phyloP scores from a whole-genome alignment of 2,113 vertebrate species.

The Propithecus coquereli region DNA sequence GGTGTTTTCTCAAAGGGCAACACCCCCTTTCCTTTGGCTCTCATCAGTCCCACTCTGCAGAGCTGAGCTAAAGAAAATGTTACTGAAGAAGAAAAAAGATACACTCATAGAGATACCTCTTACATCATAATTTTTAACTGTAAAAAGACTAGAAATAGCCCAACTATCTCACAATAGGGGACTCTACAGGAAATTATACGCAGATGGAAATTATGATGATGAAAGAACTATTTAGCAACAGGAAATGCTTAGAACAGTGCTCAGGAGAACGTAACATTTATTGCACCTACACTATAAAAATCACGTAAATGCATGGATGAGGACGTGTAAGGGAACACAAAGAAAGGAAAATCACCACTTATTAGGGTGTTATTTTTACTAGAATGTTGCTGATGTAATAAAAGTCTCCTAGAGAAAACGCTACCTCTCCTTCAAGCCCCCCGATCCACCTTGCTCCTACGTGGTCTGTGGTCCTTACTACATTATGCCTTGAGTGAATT shows the following conservation, averaged over 20 bases:
- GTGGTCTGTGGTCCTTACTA: not conserved
- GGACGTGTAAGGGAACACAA: not conserved
- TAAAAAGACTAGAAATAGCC: not conserved
- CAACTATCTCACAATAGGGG: not conserved
- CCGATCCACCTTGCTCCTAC: not conserved
- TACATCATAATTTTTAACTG: not conserved
- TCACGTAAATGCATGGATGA: not conserved
- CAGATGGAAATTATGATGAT: not conserved
- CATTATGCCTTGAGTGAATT: not conserved
- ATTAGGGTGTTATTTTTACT: not conserved
- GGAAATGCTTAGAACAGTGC: not conserved
- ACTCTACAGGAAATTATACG: not conserved
- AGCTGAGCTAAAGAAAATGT: not conserved
- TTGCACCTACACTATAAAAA: not conserved
- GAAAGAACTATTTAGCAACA: conserved; percentile 1
- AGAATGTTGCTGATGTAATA: not conserved
- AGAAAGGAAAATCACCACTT: not conserved
- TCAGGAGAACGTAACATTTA: not conserved
- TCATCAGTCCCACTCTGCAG: not conserved
- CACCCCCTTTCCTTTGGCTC: not conserved
- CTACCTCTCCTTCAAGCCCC: not conserved
- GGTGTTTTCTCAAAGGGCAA: not conserved
- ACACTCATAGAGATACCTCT: not conserved
- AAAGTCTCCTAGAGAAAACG: not conserved
- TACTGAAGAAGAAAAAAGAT: not conserved